Evolutionary conservation across 2,888 invertebrate genomes (phyloP), one percentile per base, ranked within the genome.

Genomic region (Thera obeliscata): DNA sequence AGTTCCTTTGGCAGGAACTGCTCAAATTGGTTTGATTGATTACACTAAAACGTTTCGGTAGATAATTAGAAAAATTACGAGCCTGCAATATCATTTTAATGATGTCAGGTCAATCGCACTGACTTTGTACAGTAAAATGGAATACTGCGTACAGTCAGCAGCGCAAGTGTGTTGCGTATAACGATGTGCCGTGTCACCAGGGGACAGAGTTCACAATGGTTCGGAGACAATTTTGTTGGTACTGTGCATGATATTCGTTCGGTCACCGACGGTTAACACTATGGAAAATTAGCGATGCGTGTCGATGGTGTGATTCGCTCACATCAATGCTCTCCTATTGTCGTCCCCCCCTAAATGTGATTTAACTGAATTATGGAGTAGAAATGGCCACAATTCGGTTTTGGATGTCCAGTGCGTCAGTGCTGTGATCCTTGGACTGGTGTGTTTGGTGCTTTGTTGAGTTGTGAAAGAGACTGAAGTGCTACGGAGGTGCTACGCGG

Each of bases 331-430:
- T 90, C 89, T 89, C 84, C 89, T 80, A 91, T 93, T 93, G 93
- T 93, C 81, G 86, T 90, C 89, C 92, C 93, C 91, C 90, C 87
- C 89, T 84, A 84, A 84, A 90, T 87, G 89, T 91, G 86, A 91
- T 93, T 93, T 92, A 93, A 91, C 93, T 91, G 88, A 92, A 91
- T 91, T 92, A 92, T 93, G 85, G 84, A 84, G 86, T 90, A 86
- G 87, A 89, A 89, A 89, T 91, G 88, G 78, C 82, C 90, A 91
- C 93, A 91, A 91, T 92, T 89, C 86, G 84, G 86, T 88, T 89
- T 88, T 81, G 87, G 82, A 88, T 86, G 90, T 85, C 88, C 87
- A 84, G 86, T 88, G 79, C 84, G 87, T 78, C 74, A 73, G 77
- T 75, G 74, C 73, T 69, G 79, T 79, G 80, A 77, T 72, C 76